Conservation (phyloP, 2,113 vertebrate genomes). For the Callionymus lyra region DNA sequence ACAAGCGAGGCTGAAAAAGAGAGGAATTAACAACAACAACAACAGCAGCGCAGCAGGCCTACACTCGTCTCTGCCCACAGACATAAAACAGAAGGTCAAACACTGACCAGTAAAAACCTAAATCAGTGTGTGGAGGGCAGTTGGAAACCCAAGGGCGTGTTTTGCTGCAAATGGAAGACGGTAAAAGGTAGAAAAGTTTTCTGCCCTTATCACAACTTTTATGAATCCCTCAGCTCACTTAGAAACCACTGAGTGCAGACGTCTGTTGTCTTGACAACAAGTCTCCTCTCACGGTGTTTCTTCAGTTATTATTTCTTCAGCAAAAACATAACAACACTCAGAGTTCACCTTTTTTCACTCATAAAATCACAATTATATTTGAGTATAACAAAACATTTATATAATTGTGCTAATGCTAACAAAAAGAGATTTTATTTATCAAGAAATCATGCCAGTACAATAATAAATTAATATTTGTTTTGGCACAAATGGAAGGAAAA, state of each 20-base stretch:
- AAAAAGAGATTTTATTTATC: too few species aligned
- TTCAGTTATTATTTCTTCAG: too few species aligned
- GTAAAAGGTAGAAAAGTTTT: conserved; percentile 5
- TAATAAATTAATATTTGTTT: too few species aligned
- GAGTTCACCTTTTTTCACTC: too few species aligned
- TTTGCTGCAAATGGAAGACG: conserved; percentile 2
- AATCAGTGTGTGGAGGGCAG: not conserved
- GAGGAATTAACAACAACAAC: conserved; percentile 19
- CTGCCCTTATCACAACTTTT: conserved; percentile 2
- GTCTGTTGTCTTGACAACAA: conserved; percentile 9
- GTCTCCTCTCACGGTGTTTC: conserved; percentile 1
- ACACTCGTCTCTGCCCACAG: conserved; percentile 9
- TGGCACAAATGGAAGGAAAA: too few species aligned
- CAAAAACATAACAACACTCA: too few species aligned
- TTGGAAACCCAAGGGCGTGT: not conserved
- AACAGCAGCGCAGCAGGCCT: conserved; percentile 22
- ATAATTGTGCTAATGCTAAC: too few species aligned
- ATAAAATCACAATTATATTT: too few species aligned
- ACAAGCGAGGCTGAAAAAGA: conserved; percentile 34
- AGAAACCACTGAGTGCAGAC: conserved; percentile 31
- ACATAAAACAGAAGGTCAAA: conserved; percentile 5
- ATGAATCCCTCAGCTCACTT: conserved; percentile 15
- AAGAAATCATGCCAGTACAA: too few species aligned
- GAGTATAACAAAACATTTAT: too few species aligned
- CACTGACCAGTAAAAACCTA: not conserved